Evolutionary conservation across 64 coral and sea anemone genomes (phyloP).

Genomic region (Stichodactyla helianthus): DNA sequence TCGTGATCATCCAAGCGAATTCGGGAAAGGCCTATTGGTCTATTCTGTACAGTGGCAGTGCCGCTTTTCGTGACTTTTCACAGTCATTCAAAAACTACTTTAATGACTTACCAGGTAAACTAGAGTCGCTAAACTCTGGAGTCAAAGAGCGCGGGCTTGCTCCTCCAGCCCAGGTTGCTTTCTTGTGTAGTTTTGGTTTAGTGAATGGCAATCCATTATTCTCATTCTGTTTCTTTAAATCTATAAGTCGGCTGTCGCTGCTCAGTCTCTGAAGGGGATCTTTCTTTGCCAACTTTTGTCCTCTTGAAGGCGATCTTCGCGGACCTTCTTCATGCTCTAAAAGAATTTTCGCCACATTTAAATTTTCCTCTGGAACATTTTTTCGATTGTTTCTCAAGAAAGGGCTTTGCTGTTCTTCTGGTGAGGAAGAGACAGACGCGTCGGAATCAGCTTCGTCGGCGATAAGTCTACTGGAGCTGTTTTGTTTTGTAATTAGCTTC

Average conservation of each 20-base stretch:
- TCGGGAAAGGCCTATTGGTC: no score
- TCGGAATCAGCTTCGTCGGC: background rate
- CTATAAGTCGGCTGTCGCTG: conserved; percentile 18
- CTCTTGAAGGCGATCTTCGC: background rate
- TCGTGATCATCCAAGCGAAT: no score
- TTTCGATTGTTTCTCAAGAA: background rate
- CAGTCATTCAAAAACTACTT: no score
- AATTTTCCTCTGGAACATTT: background rate
- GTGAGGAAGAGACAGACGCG: background rate
- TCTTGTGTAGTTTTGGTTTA: conserved; percentile 19
- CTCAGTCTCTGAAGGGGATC: background rate
- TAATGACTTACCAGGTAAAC: conserved; percentile 5
- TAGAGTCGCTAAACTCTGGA: background rate
- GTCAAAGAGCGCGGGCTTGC: conserved; percentile 8
- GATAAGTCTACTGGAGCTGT: background rate
- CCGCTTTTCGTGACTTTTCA: no score
- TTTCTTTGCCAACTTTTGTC: conserved; percentile 25
- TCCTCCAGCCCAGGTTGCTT: background rate
- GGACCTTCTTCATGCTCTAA: conserved; percentile 1
- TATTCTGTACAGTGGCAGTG: no score
- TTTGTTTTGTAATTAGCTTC: conserved; percentile 9
- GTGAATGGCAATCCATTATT: background rate
- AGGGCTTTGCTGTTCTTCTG: background rate
- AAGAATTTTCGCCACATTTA: conserved; percentile 9
- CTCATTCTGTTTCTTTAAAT: background rate